Base-by-base conservation (phyloP, 2,113 vertebrate species). In the Seriola dumerili region DNA sequence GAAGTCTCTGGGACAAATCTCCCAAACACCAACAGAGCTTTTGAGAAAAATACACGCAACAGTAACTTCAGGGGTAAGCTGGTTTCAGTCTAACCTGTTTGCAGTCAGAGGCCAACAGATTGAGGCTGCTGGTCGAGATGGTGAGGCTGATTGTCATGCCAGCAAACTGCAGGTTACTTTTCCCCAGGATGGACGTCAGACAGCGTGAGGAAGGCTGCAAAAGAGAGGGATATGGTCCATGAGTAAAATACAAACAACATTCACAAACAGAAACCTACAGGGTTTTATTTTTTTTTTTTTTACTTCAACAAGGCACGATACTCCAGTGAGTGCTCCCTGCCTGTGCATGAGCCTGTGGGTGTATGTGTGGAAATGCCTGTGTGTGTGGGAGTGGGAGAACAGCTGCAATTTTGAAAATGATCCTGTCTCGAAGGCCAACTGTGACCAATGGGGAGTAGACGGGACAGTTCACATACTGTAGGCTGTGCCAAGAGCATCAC, bases 81-180 rank as follows among this genome's bases (percentile, higher is more conserved):
- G 12, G 2, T 61, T 25, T 29, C 5, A 25, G 23, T 77, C 96
- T 94, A 76, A 99, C 98, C 97, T 99, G 97, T 91, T 98, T 99
- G 94, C 97, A 99, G 95, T 99, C 98, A 0, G 97, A 95, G 0
- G 98, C 97, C 97, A 98, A 97, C 89, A 99, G 97, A 94, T 98
- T 99, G 89, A 99, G 97, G 94, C 98, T 99, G 96, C 97, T 99
- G 94, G 98, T 99, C 3, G 98, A 99, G 80, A 99, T 96, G n/a
- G 98, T 99, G 61, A 99, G 96, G 76, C 95, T 98, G 95, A 99
- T 99, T 76, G 97, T 96, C 98, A 99, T 98, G 23, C 97, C 97
- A 0, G 98, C 98, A 54, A 99, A 99, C 93, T 99, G 99, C 86
- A 99, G 95, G 95, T 99, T 99, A 89, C 97, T 98, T 89, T 98